Conservation (phyloP, 2,888 invertebrate genomes). For the Antheraea yamamai region DNA sequence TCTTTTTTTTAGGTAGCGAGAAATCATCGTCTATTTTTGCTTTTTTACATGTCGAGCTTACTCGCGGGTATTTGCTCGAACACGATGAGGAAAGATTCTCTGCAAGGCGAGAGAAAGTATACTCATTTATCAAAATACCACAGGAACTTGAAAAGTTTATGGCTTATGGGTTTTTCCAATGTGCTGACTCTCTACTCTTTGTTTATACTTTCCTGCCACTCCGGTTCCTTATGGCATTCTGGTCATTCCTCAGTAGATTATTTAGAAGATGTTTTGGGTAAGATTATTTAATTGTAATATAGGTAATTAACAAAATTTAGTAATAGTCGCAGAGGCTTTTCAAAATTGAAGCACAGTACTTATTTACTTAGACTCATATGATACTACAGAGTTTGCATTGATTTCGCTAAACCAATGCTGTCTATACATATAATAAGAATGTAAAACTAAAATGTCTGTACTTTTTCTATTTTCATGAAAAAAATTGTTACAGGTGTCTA, state of each 20-base stretch:
- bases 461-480: no score
- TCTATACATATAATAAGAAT: no score
- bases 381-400: background rate
- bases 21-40: constrained; percentile 79
- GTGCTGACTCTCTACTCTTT: constrained; percentile 98
- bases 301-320: background rate
- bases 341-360: background rate
- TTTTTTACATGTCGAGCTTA: constrained; percentile 93
- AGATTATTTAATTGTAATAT: constrained; percentile 38
- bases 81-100: constrained; percentile 97
- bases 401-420: no score
- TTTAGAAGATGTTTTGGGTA: constrained; percentile 89
- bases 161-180: constrained; percentile 96
- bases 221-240: constrained; percentile 92
- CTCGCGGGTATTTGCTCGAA: constrained; percentile 95
- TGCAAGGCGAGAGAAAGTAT: constrained; percentile 96
- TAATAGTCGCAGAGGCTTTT: background rate
- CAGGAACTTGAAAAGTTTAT: constrained; percentile 95
- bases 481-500: no score
- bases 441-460: no score
- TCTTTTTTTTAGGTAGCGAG: constrained; percentile 55
- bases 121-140: constrained; percentile 98
- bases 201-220: constrained; percentile 98
- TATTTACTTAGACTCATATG: background rate
- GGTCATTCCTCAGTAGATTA: constrained; percentile 89